A percentile compares a stretch with the other conserved stretches of the same genome.
phyloP scores from a whole-genome alignment of 2,888 invertebrate genomes.

The Synergus gifuensis region DNA sequence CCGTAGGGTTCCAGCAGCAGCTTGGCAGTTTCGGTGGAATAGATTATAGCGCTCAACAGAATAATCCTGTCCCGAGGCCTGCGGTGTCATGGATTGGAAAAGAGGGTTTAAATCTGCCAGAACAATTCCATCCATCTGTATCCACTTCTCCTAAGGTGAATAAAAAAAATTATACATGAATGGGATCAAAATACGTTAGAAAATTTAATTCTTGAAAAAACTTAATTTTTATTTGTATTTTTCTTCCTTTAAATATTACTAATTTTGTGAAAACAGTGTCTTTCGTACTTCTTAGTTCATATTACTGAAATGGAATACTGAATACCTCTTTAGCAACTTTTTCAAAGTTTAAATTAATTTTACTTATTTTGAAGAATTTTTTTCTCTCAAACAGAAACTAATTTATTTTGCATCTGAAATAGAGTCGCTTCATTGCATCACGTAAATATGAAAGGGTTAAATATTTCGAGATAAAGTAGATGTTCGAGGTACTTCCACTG shows the following conservation, averaged over 20 bases:
- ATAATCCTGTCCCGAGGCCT: conserved; percentile 62
- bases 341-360: neutral
- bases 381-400: neutral
- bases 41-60: conserved; percentile 65
- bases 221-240: neutral
- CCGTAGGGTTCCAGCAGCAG: conserved; percentile 65
- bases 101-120: conserved; percentile 64
- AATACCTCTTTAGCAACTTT: neutral
- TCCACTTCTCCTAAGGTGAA: conserved; percentile 67
- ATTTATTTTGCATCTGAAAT: neutral
- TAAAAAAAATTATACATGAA: conserved; percentile 35
- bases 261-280: neutral
- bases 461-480: too few relatives aligned
- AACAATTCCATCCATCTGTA: conserved; percentile 62
- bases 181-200: neutral
- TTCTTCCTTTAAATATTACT: too few relatives aligned
- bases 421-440: neutral
- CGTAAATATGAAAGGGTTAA: neutral
- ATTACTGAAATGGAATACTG: too few relatives aligned
- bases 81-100: conserved; percentile 62
- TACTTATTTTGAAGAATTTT: neutral
- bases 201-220: neutral
- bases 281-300: too few relatives aligned
- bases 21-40: conserved; percentile 69
- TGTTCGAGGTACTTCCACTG: neutral